Base-by-base conservation (phyloP, 2,113 vertebrate genomes). In the Centropus unirufus region DNA sequence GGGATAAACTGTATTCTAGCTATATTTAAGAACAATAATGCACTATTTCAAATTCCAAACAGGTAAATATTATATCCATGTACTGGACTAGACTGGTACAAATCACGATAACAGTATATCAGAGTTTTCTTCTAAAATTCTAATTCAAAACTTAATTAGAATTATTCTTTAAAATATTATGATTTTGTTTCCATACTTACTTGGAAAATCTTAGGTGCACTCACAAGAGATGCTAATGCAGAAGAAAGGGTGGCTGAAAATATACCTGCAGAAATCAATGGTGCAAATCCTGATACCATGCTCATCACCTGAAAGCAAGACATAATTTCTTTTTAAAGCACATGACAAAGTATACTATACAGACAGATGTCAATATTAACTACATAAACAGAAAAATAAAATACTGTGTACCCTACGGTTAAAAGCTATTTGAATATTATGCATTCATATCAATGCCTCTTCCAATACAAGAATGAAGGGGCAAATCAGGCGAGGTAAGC, bases 201-300 rank as follows among this genome's bases (percentile, higher is more conserved):
- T 98, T 99, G 99, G 92, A 99, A 99, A 74, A 99, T 99, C 97
- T 99, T 99, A 9, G 99, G 99, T 13, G 99, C 99, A 57, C 99
- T 99, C 97, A 99, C 99, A 81, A 99, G 98, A 42, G 99, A 99
- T 47, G 99, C 99, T 96, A 99, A 96, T n/a, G 99, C 99, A 51
- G 99, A 99, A 44, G 99, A 99, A 39, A 99, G 97, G 3, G 99
- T 99, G 47, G 99, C 99, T 57, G 99, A 99, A 97, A 99, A 99
- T 96, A 99, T 99, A 34, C 99, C 99, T 78, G 99, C 99, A 79
- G 98, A 98, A 97, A 99, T 99, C 89, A 99, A 96, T 6, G 99
- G 99, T 52, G 98, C 98, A 96, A 99, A 99, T 91, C 99, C 99
- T 8, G 99, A 99, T 47, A 99, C 99, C 97, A 99, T 96, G 84